Evolutionary conservation across 1,140 invertebrate species (phyloP).

Genomic region (Galleria mellonella): DNA sequence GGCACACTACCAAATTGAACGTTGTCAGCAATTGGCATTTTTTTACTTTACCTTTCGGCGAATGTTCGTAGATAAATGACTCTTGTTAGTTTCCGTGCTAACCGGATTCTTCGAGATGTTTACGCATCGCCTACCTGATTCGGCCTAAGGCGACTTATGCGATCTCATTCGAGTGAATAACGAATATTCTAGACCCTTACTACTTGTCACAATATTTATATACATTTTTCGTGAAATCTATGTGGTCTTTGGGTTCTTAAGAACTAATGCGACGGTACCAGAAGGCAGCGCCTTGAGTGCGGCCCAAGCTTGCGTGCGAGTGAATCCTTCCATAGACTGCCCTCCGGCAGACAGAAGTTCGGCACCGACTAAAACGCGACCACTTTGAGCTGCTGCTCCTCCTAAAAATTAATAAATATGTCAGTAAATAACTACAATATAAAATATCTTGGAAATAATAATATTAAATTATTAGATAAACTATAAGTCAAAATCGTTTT

Average conservation of each 20-base stretch:
- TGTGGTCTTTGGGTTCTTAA: constrained; percentile 41
- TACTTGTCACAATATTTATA: background rate
- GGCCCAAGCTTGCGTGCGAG: constrained; percentile 94
- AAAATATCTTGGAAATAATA: too few relatives aligned
- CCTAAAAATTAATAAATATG: constrained; percentile 74
- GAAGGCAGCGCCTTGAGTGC: constrained; percentile 91
- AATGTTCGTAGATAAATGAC: constrained; percentile 18
- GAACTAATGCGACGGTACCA: constrained; percentile 79
- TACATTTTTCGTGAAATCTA: background rate
- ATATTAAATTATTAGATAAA: too few relatives aligned
- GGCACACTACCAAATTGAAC: constrained; percentile 22
- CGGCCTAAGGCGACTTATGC: constrained; percentile 2
- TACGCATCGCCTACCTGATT: constrained; percentile 16
- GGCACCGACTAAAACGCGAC: constrained; percentile 88
- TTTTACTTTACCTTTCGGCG: constrained; percentile 12
- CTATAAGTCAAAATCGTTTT: too few relatives aligned
- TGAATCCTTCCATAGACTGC: constrained; percentile 85
- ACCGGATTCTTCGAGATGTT: constrained; percentile 15
- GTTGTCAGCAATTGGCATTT: constrained; percentile 21
- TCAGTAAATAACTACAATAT: too few relatives aligned
- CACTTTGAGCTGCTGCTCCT: constrained; percentile 92
- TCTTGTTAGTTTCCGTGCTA: constrained; percentile 23
- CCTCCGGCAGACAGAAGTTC: constrained; percentile 90
- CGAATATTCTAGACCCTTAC: background rate
- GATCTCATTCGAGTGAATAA: background rate